Conservation (phyloP, 2,797 vertebrate genomes). For the Tragelaphus eurycerus region DNA sequence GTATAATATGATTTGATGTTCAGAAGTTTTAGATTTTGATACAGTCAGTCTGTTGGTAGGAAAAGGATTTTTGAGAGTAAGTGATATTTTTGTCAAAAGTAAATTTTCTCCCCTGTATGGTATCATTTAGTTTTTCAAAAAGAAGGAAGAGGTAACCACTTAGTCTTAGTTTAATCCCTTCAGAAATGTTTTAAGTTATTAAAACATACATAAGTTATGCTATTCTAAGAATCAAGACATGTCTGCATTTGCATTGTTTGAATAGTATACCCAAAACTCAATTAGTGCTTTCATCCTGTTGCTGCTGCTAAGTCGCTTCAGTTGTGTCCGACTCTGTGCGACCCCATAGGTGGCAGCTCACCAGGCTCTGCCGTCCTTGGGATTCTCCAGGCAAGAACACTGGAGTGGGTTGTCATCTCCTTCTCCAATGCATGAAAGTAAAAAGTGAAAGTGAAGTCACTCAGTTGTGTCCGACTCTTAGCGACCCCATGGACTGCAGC, state of each 20-base stretch:
- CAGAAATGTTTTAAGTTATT: not conserved
- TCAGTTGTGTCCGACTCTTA: too few species aligned
- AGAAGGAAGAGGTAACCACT: not conserved
- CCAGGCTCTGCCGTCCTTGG: too few species aligned
- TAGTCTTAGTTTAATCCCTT: conserved; percentile 9
- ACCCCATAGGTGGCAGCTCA: too few species aligned
- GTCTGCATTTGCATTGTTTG: not conserved
- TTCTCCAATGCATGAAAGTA: too few species aligned
- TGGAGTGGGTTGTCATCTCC: too few species aligned
- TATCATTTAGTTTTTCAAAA: conserved; percentile 21
- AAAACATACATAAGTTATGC: not conserved
- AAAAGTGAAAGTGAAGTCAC: too few species aligned
- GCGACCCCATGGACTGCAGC: too few species aligned
- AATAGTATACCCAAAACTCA: not conserved
- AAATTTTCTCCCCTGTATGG: not conserved
- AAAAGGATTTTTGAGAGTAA: conserved; percentile 17
- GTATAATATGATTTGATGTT: not conserved
- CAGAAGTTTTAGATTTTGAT: conserved; percentile 32
- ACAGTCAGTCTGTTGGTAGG: not conserved
- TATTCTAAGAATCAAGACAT: not conserved
- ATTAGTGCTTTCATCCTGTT: conserved; percentile 11
- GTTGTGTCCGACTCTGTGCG: too few species aligned
- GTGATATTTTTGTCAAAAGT: not conserved
- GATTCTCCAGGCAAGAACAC: too few species aligned
- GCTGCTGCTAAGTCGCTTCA: too few species aligned